Base-by-base conservation (phyloP, 2,113 vertebrate genomes). In the Microtus oregoni region DNA sequence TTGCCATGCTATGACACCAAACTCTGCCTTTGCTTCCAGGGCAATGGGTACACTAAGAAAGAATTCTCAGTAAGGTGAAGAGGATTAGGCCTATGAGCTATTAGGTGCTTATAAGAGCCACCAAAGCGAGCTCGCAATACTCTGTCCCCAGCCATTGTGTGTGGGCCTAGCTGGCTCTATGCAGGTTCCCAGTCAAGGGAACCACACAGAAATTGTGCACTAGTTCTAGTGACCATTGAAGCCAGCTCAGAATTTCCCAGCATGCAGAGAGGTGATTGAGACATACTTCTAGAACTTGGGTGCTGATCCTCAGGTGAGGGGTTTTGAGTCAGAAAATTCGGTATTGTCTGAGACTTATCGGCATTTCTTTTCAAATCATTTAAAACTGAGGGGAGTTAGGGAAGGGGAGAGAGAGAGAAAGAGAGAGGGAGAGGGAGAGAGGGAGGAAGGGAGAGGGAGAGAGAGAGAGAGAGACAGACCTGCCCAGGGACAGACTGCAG, bases 391-490 rank as follows among this genome's bases (percentile, higher is more conserved):
- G 7, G 4, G 32, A 52, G 10, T 14, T 55, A 58, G 44, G 15
- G 13, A 14, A 1, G 8, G 15, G 2, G 6, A 3, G 6, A 17
- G 44, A 8, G 14, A 3, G 26, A 9, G 13, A 30, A 13, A 0
- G 9, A 47, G 11, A 50, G 50, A 50, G 47, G 47, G 47, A 50
- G 41, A 13, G 5, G 13, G 50, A 30, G 6, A 15, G 24, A 14
- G 6, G 14, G 38, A 22, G 52, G 50, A 11, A 17, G 26, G 8
- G 26, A 0, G 2, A 58, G 44, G 4, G 41, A 14, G 14, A 55
- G 1, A 47, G 44, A 17, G 1, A 77, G 4, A 24, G 38, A 24
- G n/a, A 35, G 65, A 44, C 12, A 7, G 9, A 7, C 14, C 44
- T 26, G 8, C 4, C 41, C 32, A 26, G 38, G 13, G 22, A 63